Base-by-base conservation (phyloP, 2,888 invertebrate species). In the Lasioglossum oenotherae region DNA sequence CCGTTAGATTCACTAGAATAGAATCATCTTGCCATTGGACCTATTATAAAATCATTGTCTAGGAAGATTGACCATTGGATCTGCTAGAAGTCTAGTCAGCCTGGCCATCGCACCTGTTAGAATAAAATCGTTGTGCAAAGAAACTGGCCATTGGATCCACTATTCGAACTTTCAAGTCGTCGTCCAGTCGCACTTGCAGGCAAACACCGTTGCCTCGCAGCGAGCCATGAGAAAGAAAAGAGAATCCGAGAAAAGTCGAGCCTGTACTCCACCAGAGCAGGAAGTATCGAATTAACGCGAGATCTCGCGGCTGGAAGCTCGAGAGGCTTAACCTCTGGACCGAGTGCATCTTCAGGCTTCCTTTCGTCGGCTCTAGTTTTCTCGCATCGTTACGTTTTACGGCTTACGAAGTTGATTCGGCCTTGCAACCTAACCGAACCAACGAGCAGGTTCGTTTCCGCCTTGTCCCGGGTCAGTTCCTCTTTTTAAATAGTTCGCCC, bases 231-330 rank as follows among this genome's bases (percentile, higher is more conserved):
- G 35, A 35, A 67, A 23, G 23, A 23, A 38, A 19, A 69, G 38
- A 23, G 69, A 16, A 69, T 23, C 38, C 69, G 69, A 69, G 69
- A 69, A 69, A 69, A 69, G 69, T 38, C 23, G 60, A 10, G 60
- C 27, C 60, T 27, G 60, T 12, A 78, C 87, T 85, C 78, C 89
- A 78, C 80, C 80, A 92, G 91, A 92, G 91, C 92, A 93, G 93
- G 93, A 93, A 92, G 92, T 93, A 92, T 93, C 92, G 89, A 93
- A 93, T 93, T 93, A 93, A 92, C 92, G 90, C 81, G 86, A 89
- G 64, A 91, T 93, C 92, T 90, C 81, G 88, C 86, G 87, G 81
- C 83, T 87, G 78, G 86, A 81, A 86, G 79, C 60, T 72, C 72
- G 73, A 85, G 64, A 64, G 74, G 85, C 77, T 87, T 86, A 85